Evolutionary conservation across 1,140 invertebrate genomes (phyloP).

Genomic region (Cyphomyrmex costatus): DNA sequence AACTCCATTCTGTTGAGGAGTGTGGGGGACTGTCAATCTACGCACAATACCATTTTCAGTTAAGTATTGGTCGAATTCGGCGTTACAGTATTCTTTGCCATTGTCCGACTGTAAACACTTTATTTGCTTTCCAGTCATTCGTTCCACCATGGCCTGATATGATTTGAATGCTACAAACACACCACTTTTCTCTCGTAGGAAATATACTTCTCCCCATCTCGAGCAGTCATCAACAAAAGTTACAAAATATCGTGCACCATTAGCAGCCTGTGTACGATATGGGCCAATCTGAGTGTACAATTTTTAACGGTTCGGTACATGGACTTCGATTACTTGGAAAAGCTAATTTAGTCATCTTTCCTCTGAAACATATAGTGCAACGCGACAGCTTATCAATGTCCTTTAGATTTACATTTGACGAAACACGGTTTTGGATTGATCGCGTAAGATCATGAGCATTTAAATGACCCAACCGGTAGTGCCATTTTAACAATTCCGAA

Average conservation of each 20-base stretch:
- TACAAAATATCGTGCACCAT: neutral
- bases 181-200: neutral
- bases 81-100: neutral
- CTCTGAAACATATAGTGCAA: neutral
- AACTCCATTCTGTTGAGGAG: neutral
- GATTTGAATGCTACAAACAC: neutral
- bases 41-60: neutral
- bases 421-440: neutral
- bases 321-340: neutral
- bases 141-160: neutral
- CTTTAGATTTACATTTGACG: neutral
- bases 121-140: neutral
- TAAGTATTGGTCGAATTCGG: neutral
- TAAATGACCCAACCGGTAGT: neutral
- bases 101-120: neutral
- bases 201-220: neutral
- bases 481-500: neutral
- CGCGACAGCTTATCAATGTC: neutral
- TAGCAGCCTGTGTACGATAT: neutral
- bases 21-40: neutral
- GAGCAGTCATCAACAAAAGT: neutral
- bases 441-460: neutral
- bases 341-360: neutral
- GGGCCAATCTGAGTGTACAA: neutral
- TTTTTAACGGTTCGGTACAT: neutral